Conservation (phyloP, 2,888 invertebrate genomes). For the Sphecodes monilicornis region DNA sequence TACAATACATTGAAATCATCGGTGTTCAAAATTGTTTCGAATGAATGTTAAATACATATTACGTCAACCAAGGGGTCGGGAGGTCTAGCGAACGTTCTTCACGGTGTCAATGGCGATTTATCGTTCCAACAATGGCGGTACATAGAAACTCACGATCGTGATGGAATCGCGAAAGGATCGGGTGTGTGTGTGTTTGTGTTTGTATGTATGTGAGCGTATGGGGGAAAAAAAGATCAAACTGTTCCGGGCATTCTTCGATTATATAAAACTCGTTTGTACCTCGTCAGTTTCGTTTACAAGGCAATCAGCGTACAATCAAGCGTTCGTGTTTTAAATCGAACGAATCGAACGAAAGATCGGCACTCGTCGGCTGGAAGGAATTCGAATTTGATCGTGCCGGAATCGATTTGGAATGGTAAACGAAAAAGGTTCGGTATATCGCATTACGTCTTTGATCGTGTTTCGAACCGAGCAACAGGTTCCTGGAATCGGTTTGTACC, state of each 20-base stretch:
- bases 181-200: neutral
- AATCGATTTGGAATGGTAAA: slow-evolving; percentile 22
- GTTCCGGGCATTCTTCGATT: neutral
- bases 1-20: slow-evolving; percentile 57
- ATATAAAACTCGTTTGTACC: slow-evolving; percentile 23
- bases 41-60: slow-evolving; percentile 37
- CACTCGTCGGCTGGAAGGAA: neutral
- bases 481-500: neutral
- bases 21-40: slow-evolving; percentile 29
- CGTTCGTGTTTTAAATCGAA: neutral
- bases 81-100: slow-evolving; percentile 10
- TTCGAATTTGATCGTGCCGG: slow-evolving; percentile 3
- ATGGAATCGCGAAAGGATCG: neutral
- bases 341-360: neutral
- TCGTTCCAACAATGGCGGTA: neutral
- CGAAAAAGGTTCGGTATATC: slow-evolving; percentile 28
- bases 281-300: slow-evolving; percentile 23
- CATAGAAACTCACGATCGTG: slow-evolving; percentile 13
- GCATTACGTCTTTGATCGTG: slow-evolving; percentile 16
- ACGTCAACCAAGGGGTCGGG: slow-evolving; percentile 19
- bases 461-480: neutral
- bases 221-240: neutral
- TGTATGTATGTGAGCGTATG: no score
- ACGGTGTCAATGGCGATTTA: slow-evolving; percentile 9
- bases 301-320: neutral